These are phyloP conservation scores for Eudyptes chrysolophus DNA, from an alignment of 2,113 vertebrate genomes.

Conservation along the genomic window DNA sequence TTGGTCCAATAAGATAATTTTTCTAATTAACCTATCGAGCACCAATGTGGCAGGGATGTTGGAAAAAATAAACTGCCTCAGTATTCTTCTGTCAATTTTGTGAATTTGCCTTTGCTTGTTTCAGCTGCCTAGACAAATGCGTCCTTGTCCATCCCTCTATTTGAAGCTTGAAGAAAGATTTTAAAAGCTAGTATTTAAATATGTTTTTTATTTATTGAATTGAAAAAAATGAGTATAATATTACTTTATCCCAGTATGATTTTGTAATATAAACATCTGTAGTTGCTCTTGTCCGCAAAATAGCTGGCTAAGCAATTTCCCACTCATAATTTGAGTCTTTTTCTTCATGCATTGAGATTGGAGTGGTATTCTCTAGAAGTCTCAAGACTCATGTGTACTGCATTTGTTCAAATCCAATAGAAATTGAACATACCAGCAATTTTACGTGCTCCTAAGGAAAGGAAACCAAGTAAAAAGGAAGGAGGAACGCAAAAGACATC, in stretches of 20 bases:
- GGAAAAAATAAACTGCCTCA: slow-evolving; percentile 66
- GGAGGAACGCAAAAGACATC: slow-evolving; percentile 89
- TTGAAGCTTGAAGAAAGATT: background rate
- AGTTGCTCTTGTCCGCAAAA: slow-evolving; percentile 12
- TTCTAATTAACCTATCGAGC: slow-evolving; percentile 92
- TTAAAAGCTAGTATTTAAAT: background rate
- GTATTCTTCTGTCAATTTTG: slow-evolving; percentile 53
- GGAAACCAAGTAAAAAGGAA: slow-evolving; percentile 97
- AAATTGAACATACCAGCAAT: slow-evolving; percentile 91
- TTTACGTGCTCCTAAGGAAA: slow-evolving; percentile 93
- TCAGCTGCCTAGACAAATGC: slow-evolving; percentile 4
- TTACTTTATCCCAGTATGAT: background rate
- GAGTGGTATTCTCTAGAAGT: background rate
- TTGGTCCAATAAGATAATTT: slow-evolving; percentile 88
- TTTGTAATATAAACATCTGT: background rate
- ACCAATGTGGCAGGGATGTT: slow-evolving; percentile 70
- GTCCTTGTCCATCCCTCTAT: slow-evolving; percentile 7
- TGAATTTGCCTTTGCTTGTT: slow-evolving; percentile 15
- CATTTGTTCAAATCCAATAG: slow-evolving; percentile 77
- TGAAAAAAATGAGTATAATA: background rate
- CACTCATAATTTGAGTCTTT: background rate
- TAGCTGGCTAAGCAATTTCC: background rate
- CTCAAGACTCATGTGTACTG: slow-evolving; percentile 29
- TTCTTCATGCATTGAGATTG: background rate
- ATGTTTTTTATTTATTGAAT: background rate